Evolutionary conservation across 2,888 invertebrate genomes (phyloP).

Genomic region (Rhabditoides inermis): DNA sequence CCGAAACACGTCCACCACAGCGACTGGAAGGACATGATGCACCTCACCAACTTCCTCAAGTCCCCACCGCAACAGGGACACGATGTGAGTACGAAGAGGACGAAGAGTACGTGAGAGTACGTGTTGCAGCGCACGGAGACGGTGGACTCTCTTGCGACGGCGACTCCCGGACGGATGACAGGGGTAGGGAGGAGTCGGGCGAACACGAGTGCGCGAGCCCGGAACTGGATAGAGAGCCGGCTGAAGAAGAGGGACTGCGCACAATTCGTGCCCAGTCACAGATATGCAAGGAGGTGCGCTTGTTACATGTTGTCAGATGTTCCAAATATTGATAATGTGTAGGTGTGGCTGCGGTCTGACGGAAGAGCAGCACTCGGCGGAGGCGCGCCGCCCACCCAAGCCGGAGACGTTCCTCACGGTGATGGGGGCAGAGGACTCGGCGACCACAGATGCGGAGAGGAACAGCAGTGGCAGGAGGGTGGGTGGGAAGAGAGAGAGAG

Average conservation of each 20-base stretch:
- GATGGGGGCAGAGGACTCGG: conserved; percentile 14
- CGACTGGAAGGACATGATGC: conserved; percentile 38
- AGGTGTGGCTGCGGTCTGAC: conserved; percentile 29
- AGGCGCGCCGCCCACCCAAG: conserved; percentile 9
- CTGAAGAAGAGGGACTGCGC: conserved; percentile 86
- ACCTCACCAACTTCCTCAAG: too few species aligned
- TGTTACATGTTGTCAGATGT: not conserved
- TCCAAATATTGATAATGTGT: not conserved
- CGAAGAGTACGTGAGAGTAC: too few species aligned
- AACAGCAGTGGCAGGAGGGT: conserved; percentile 7
- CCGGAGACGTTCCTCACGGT: conserved; percentile 10
- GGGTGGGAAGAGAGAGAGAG: not conserved
- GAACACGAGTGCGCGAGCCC: too few species aligned
- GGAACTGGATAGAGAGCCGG: conserved; percentile 78
- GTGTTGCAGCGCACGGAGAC: too few species aligned
- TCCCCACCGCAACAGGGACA: too few species aligned
- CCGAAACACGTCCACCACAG: conserved; percentile 31
- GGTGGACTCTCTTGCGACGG: too few species aligned
- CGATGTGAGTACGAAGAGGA: too few species aligned
- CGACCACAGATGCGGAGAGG: conserved; percentile 10
- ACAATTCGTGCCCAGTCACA: conserved; percentile 64
- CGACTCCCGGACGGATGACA: too few species aligned
- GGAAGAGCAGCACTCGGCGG: conserved; percentile 17
- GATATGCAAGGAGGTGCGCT: conserved; percentile 20
- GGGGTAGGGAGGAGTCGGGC: too few species aligned